A percentile compares a stretch with the other conserved stretches of the same genome.
Evolutionary conservation across 30 jellyfish, hydroid and myxozoan genomes (phyloP).

Genomic region (Nemopilema nomurai): DNA sequence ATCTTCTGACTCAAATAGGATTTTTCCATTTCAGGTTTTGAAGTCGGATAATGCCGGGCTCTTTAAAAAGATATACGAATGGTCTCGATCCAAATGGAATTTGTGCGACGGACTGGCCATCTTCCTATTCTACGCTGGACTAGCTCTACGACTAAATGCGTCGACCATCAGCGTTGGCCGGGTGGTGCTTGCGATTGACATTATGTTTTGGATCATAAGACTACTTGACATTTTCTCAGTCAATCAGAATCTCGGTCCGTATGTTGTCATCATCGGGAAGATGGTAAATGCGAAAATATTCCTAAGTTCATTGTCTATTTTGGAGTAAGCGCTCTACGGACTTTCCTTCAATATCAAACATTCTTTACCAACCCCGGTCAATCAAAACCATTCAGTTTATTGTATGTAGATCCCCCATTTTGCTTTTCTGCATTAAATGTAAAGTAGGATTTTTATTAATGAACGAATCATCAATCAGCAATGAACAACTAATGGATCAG

Average conservation of each 20-base stretch:
- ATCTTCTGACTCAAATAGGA: neutral
- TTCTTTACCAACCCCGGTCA: no score
- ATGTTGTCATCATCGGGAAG: constrained; percentile 91
- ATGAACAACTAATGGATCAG: no score
- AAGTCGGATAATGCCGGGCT: constrained; percentile 71
- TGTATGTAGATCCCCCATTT: no score
- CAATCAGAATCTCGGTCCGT: constrained; percentile 87
- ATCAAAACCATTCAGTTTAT: no score
- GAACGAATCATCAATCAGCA: no score
- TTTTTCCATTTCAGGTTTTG: constrained; percentile 48
- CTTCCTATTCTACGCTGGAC: constrained; percentile 65
- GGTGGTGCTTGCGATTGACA: constrained; percentile 75
- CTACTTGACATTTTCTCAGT: constrained; percentile 86
- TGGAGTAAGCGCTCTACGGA: no score
- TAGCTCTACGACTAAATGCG: constrained; percentile 55
- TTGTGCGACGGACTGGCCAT: constrained; percentile 86
- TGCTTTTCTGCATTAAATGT: no score
- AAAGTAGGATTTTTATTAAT: no score
- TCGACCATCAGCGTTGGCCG: constrained; percentile 70
- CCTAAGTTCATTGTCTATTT: no score
- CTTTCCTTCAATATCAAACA: no score
- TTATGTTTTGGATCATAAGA: constrained; percentile 88
- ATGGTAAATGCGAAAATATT: constrained; percentile 62
- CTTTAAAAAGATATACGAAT: constrained; percentile 45
- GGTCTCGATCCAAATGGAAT: constrained; percentile 88